These are phyloP conservation scores for Pimpla rufipes DNA, from an alignment of 2,888 invertebrate species.

Conservation along the genomic window DNA sequence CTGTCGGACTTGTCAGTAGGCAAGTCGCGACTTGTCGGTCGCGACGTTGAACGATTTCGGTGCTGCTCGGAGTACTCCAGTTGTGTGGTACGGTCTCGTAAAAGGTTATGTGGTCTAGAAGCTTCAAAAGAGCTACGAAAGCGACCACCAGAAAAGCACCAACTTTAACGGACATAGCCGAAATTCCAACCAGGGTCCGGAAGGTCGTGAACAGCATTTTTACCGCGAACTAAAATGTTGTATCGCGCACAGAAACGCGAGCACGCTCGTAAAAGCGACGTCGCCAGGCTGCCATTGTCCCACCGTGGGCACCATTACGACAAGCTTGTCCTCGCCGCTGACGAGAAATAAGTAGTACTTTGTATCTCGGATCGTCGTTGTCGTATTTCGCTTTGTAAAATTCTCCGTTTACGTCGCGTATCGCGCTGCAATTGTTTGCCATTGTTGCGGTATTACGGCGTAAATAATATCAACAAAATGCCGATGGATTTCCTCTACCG, in stretches of 20 bases:
- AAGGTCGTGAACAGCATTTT: slow-evolving; percentile 25
- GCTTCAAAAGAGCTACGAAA: slow-evolving; percentile 15
- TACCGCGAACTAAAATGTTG: slow-evolving; percentile 10
- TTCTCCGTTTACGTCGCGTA: not conserved
- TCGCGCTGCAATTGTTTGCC: not conserved
- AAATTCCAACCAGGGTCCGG: slow-evolving; percentile 48
- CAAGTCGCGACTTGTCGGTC: no score
- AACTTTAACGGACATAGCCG: slow-evolving; percentile 50
- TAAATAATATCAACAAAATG: no score
- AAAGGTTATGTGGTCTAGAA: slow-evolving; percentile 6
- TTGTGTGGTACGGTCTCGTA: slow-evolving; percentile 3
- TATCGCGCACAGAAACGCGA: not conserved
- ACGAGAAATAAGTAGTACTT: not conserved
- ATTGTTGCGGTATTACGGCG: no score
- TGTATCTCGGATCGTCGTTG: not conserved
- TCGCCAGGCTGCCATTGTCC: not conserved
- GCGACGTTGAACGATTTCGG: not conserved
- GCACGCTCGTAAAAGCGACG: not conserved
- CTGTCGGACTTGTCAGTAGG: not conserved
- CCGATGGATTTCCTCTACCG: no score
- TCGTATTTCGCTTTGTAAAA: not conserved
- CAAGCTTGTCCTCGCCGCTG: not conserved
- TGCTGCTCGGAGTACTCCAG: not conserved
- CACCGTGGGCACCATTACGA: not conserved
- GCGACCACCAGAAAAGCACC: slow-evolving; percentile 50